Conservation (phyloP, 2,888 invertebrate genomes). For the Eueremaeus valkanovi region DNA sequence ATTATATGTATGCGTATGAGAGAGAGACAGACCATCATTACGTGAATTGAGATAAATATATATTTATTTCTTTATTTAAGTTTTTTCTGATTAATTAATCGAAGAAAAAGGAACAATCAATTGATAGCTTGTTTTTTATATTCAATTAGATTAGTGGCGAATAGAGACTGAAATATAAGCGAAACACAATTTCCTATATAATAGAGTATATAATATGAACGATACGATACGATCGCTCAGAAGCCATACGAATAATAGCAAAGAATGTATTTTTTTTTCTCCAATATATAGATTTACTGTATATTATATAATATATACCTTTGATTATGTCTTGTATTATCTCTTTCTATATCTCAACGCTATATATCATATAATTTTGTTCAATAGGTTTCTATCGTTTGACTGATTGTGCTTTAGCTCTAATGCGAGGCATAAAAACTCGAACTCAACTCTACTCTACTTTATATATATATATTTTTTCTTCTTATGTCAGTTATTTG, state of each 20-base stretch:
- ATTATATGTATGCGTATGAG: neutral
- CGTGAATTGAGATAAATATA: neutral
- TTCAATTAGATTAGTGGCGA: neutral
- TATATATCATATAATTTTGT: neutral
- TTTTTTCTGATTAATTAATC: neutral
- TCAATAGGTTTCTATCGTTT: neutral
- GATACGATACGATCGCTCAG: neutral
- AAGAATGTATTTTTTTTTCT: neutral
- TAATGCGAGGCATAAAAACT: neutral
- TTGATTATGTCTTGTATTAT: neutral
- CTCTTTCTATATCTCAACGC: neutral
- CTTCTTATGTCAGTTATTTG: neutral
- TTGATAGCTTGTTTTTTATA: neutral
- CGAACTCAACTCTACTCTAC: neutral
- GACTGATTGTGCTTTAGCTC: constrained; percentile 10
- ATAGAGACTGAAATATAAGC: neutral
- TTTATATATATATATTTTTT: neutral
- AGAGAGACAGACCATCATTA: neutral
- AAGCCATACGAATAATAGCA: neutral
- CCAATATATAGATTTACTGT: neutral
- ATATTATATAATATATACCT: no score
- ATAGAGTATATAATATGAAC: no score
- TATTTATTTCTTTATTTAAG: neutral
- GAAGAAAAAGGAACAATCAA: neutral
- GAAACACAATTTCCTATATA: neutral